Conservation (phyloP, 2,888 invertebrate species). For the Nomada hirtipes region DNA sequence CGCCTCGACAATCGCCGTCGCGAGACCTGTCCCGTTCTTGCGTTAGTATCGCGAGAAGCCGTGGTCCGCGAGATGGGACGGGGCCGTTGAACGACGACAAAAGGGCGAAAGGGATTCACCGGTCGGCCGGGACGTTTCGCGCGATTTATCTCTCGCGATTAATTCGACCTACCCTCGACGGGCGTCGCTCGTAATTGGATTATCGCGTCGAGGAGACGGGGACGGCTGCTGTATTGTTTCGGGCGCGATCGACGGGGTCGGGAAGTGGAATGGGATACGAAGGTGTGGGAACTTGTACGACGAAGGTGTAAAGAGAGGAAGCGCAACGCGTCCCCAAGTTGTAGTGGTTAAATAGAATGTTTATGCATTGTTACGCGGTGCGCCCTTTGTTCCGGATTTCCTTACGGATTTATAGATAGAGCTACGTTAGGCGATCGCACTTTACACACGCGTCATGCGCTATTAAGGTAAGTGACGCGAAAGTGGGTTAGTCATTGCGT, state of each 20-base stretch:
- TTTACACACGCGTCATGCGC: background rate
- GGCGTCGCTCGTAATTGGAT: slow-evolving; percentile 55
- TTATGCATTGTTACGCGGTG: no score
- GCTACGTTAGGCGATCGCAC: background rate
- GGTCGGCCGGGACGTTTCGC: slow-evolving; percentile 38
- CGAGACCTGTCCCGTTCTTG: slow-evolving; percentile 39
- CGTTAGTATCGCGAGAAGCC: slow-evolving; percentile 24
- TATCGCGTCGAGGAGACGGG: slow-evolving; percentile 33
- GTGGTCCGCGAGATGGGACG: slow-evolving; percentile 10
- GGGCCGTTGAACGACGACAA: slow-evolving; percentile 39
- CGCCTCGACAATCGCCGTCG: slow-evolving; percentile 60
- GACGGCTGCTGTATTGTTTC: slow-evolving; percentile 40
- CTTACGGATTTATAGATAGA: background rate
- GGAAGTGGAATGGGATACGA: background rate
- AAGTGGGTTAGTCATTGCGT: background rate
- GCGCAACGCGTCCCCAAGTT: no score
- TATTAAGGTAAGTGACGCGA: background rate
- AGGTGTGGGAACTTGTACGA: background rate
- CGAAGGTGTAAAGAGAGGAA: background rate
- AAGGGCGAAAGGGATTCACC: slow-evolving; percentile 41
- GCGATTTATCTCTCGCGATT: slow-evolving; percentile 57
- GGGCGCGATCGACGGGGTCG: slow-evolving; percentile 35
- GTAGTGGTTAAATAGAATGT: no score
- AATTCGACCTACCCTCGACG: slow-evolving; percentile 45
- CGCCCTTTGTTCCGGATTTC: background rate